Percentiles rank a stretch among this genome's conserved stretches.
These are phyloP conservation scores for Rhimphoctona megacephalus DNA, from an alignment of 2,888 invertebrate genomes.

Conservation along the genomic window DNA sequence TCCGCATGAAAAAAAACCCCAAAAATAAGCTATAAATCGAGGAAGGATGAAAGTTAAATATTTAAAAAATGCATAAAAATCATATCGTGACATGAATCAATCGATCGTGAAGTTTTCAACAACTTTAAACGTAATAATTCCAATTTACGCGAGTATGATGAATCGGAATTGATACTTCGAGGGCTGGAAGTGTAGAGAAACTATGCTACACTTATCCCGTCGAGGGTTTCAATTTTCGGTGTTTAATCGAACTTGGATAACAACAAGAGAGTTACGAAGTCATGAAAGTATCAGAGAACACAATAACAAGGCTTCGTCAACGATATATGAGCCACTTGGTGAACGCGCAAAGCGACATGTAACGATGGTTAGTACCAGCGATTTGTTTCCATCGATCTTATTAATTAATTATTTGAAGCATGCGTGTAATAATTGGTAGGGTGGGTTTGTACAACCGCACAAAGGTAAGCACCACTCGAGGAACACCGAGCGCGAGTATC, in stretches of 20 bases:
- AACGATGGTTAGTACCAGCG: constrained; percentile 71
- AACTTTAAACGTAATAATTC: not conserved
- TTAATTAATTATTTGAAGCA: constrained; percentile 26
- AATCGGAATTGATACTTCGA: constrained; percentile 6
- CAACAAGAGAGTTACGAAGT: constrained; percentile 34
- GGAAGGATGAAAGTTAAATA: not conserved
- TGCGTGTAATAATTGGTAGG: constrained; percentile 29
- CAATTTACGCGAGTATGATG: not conserved
- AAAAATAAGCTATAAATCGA: not conserved
- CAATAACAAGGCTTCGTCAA: constrained; percentile 10
- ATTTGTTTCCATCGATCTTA: constrained; percentile 36
- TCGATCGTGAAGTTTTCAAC: constrained; percentile 11
- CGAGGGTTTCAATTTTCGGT: constrained; percentile 48
- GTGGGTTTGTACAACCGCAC: constrained; percentile 5
- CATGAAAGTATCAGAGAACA: constrained; percentile 43
- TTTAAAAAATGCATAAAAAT: not conserved
- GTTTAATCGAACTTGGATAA: constrained; percentile 13
- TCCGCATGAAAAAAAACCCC: not conserved
- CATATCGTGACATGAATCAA: not conserved
- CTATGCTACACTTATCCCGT: constrained; percentile 51
- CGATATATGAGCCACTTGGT: not conserved
- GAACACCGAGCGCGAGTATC: constrained; percentile 77
- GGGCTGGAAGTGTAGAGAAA: constrained; percentile 17
- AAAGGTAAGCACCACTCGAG: constrained; percentile 75
- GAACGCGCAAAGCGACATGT: constrained; percentile 61